phyloP scores from a whole-genome alignment of 2,888 invertebrate genomes.

The Cerastoderma edule region DNA sequence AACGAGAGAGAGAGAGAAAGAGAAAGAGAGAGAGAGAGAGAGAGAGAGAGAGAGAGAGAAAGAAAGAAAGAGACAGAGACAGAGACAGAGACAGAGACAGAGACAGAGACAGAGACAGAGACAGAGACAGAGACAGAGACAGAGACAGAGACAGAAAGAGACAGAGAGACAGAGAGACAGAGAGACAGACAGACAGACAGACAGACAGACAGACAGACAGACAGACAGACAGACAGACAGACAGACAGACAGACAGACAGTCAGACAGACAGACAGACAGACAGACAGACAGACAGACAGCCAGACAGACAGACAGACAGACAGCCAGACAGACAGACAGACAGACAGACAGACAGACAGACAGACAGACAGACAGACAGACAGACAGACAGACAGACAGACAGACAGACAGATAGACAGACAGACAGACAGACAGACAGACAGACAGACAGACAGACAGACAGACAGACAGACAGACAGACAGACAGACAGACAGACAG shows the following conservation, averaged over 20 bases:
- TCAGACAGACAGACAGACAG: background rate
- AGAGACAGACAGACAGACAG: background rate
- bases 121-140: background rate
- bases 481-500: conserved; percentile 1
- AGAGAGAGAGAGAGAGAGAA: background rate
- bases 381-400: conserved; percentile 1
- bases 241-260: conserved; percentile 1
- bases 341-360: conserved; percentile 1
- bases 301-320: background rate
- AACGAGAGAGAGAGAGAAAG: background rate
- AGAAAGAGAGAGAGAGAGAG: background rate
- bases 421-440: conserved; percentile 1
- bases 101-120: background rate
- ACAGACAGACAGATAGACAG: background rate
- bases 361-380: conserved; percentile 1
- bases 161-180: background rate
- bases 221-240: conserved; percentile 1
- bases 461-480: conserved; percentile 1
- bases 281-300: conserved; percentile 1
- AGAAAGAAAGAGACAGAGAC: background rate
- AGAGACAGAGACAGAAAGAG: background rate
- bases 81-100: background rate
- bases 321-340: background rate
- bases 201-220: conserved; percentile 1
- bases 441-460: conserved; percentile 1